Percentiles rank a stretch among this genome's conserved stretches.
Evolutionary conservation across 2,888 invertebrate species (phyloP).

Genomic region (Clusia tigrina): DNA sequence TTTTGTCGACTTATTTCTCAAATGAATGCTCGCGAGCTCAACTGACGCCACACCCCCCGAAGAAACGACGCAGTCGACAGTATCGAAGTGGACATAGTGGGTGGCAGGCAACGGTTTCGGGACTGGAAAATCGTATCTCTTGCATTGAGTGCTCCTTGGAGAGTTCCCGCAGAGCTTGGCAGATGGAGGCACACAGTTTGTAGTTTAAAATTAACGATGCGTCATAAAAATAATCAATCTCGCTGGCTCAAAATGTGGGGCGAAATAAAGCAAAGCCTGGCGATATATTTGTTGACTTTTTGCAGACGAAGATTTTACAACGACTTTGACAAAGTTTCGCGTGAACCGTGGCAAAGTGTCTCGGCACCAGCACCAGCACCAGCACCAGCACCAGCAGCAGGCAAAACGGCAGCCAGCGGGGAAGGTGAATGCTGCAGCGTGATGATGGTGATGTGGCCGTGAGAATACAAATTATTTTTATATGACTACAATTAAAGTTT

Average conservation of each 20-base stretch:
- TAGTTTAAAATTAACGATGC: conserved; percentile 22
- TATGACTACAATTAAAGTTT: conserved; percentile 4
- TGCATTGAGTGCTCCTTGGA: background rate
- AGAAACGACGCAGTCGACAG: background rate
- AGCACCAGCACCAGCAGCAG: too few species aligned
- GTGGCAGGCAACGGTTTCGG: background rate
- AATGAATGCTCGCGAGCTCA: too few species aligned
- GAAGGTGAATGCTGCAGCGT: background rate
- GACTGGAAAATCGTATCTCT: background rate
- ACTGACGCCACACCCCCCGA: background rate
- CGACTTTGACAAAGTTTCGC: conserved; percentile 4
- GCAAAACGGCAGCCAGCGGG: background rate
- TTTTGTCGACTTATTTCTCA: background rate
- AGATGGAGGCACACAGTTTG: conserved; percentile 16
- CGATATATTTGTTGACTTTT: conserved; percentile 7
- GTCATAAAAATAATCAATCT: conserved; percentile 18
- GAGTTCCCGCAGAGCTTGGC: background rate
- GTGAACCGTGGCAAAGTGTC: background rate
- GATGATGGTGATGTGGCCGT: too few species aligned
- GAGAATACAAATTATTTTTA: conserved; percentile 6
- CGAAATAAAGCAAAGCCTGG: too few species aligned
- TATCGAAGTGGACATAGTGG: background rate
- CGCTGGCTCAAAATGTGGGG: conserved; percentile 4
- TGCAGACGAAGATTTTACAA: background rate
- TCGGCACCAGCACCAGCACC: background rate